A percentile compares a stretch with the other conserved stretches of the same genome.
These are phyloP conservation scores for Neoarius graeffei DNA, from an alignment of 2,113 vertebrate species.

Conservation along the genomic window DNA sequence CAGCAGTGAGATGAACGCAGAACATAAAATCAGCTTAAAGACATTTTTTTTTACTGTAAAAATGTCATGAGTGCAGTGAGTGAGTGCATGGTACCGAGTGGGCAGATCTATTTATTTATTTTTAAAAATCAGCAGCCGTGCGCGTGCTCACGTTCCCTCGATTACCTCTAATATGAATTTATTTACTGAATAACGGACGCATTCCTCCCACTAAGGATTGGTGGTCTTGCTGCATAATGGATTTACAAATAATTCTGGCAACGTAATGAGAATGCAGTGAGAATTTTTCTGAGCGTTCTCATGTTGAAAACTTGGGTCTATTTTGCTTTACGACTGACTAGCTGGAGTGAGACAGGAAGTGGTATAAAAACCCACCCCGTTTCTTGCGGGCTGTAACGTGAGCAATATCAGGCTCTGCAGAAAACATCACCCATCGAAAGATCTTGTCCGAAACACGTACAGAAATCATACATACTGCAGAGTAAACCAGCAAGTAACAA, in stretches of 20 bases:
- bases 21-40: background rate
- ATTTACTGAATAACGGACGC: background rate
- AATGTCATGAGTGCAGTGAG: no score
- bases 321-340: slow-evolving; percentile 6
- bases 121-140: no score
- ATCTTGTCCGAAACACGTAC: background rate
- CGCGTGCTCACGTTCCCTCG: background rate
- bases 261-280: background rate
- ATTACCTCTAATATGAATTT: background rate
- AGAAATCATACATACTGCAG: background rate
- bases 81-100: no score
- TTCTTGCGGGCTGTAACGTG: slow-evolving; percentile 36
- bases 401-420: background rate
- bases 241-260: background rate
- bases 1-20: background rate
- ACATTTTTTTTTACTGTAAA: background rate
- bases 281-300: background rate
- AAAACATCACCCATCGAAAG: slow-evolving; percentile 20
- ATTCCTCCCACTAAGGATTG: background rate
- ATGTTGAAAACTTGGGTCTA: background rate
- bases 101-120: no score
- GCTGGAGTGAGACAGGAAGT: slow-evolving; percentile 43
- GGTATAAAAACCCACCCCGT: slow-evolving; percentile 4
- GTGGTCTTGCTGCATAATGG: background rate
- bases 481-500: slow-evolving; percentile 2